Conservation (phyloP, 2,113 vertebrate species). For the Mohoua ochrocephala region DNA sequence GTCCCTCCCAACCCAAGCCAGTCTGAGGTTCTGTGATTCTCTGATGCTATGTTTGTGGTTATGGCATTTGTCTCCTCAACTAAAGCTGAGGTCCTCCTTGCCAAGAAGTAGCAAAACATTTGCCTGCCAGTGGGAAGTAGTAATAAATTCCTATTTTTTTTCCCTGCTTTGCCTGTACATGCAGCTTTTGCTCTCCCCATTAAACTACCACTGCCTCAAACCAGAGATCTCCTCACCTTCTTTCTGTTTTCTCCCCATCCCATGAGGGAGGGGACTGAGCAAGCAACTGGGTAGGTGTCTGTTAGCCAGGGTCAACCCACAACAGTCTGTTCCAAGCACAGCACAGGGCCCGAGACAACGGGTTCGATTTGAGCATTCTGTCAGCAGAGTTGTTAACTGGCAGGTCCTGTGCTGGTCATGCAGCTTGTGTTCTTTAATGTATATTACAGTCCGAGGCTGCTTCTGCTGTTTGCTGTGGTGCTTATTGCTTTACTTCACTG, state of each 20-base stretch:
- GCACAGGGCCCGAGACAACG: not conserved
- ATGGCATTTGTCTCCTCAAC: not conserved
- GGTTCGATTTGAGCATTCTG: not conserved
- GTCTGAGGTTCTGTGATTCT: not conserved
- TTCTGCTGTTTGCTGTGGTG: not conserved
- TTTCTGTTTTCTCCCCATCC: not conserved
- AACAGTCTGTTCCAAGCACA: not conserved
- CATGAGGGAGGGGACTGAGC: accelerated
- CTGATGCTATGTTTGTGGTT: not conserved
- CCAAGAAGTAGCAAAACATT: not conserved
- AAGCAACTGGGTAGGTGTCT: not conserved
- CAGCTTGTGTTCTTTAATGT: not conserved
- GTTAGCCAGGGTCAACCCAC: not conserved
- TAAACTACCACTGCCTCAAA: not conserved
- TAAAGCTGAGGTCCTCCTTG: not conserved
- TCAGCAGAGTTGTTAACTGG: not conserved
- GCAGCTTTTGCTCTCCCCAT: not conserved
- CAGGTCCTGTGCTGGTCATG: not conserved
- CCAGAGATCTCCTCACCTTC: not conserved
- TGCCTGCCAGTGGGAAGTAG: accelerated
- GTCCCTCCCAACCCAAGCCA: not conserved
- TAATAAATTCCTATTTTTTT: not conserved
- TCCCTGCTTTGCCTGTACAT: not conserved
- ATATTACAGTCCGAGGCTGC: not conserved
- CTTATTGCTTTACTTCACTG: not conserved